Evolutionary conservation across 1,140 invertebrate species (phyloP).

Genomic region (Subanguina moxae): DNA sequence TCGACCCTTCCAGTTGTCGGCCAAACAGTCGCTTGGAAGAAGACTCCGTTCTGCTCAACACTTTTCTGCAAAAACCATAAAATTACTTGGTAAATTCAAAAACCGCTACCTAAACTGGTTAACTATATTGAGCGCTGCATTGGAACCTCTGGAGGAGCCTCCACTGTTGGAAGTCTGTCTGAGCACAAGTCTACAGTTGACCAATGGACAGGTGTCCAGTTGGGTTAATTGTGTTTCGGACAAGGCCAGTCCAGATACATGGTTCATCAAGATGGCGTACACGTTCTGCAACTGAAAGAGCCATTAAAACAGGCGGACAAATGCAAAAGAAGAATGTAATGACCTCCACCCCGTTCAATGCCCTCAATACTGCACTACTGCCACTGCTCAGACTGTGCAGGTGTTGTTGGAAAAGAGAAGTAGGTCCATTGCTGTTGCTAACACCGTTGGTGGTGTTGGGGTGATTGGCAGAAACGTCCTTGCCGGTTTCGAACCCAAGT

Average conservation of each 20-base stretch:
- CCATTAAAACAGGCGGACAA: not conserved
- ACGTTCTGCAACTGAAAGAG: conserved; percentile 27
- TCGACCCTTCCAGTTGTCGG: conserved; percentile 38
- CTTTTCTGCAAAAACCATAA: conserved; percentile 38
- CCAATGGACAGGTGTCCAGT: conserved; percentile 46
- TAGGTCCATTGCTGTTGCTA: too few species aligned
- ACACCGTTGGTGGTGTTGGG: not conserved
- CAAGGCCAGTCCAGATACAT: conserved; percentile 36
- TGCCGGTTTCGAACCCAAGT: conserved; percentile 1
- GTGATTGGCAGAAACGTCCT: not conserved
- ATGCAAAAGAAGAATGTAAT: too few species aligned
- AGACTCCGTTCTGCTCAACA: conserved; percentile 32
- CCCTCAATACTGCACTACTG: not conserved
- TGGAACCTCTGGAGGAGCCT: conserved; percentile 16
- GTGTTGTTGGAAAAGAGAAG: not conserved
- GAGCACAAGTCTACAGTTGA: conserved; percentile 41
- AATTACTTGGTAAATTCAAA: not conserved
- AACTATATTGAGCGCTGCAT: conserved; percentile 33
- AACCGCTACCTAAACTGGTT: conserved; percentile 38
- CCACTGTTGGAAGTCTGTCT: conserved; percentile 17
- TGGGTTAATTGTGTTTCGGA: conserved; percentile 43
- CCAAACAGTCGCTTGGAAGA: conserved; percentile 32
- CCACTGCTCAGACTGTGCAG: not conserved
- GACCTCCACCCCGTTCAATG: conserved; percentile 4
- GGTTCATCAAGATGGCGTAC: conserved; percentile 46